A percentile compares a stretch with the other conserved stretches of the same genome.
phyloP scores from a whole-genome alignment of 2,113 vertebrate species.

The Strix uralensis region DNA sequence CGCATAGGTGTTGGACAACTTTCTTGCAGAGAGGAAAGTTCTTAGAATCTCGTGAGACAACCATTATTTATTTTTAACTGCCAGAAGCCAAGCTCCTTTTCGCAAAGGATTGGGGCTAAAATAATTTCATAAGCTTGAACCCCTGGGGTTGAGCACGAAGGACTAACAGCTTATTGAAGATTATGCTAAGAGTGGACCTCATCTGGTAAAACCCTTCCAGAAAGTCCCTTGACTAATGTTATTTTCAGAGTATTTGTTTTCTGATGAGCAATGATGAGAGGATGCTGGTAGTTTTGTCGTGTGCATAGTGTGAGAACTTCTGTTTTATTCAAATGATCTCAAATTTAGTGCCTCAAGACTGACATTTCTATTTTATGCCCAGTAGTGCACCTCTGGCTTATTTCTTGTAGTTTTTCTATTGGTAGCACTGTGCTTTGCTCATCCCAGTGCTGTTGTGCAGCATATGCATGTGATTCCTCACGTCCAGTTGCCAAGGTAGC shows the following conservation, averaged over 20 bases:
- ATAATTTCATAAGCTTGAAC: not conserved
- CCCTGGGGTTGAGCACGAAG: not conserved
- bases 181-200: not conserved
- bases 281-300: not conserved
- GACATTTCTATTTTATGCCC: not conserved
- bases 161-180: not conserved
- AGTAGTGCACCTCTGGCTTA: not conserved
- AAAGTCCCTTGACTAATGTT: slow-evolving; percentile 3
- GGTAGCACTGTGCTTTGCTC: accelerated
- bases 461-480: not conserved
- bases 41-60: accelerated
- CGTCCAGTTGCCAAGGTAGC: not conserved
- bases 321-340: not conserved
- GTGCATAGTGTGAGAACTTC: not conserved
- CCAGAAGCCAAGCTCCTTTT: too few relatives aligned
- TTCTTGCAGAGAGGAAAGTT: accelerated
- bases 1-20: accelerated
- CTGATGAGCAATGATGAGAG: not conserved
- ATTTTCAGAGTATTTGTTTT: not conserved
- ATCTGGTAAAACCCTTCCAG: slow-evolving; percentile 10
- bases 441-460: too few relatives aligned
- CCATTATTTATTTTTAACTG: accelerated
- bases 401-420: not conserved
- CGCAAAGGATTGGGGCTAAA: accelerated
- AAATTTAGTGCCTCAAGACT: not conserved